Percentiles rank a stretch among this genome's conserved stretches.
phyloP scores from a whole-genome alignment of 2,113 vertebrate genomes.

The Pygoscelis antarcticus region DNA sequence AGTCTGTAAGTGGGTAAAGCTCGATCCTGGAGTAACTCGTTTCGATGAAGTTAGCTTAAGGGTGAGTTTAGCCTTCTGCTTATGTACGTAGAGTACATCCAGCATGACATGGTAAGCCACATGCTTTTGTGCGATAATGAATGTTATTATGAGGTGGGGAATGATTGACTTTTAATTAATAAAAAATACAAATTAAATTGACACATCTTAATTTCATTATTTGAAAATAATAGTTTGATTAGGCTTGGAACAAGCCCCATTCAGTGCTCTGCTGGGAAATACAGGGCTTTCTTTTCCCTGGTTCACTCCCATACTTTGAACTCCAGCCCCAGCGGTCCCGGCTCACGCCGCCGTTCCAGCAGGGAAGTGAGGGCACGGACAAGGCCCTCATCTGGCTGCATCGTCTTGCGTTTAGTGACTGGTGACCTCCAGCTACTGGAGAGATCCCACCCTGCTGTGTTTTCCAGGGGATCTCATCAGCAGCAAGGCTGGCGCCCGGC shows the following conservation, averaged over 20 bases:
- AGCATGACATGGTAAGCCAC: background rate
- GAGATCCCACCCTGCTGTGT: background rate
- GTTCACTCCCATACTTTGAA: background rate
- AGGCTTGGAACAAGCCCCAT: background rate
- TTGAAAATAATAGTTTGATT: background rate
- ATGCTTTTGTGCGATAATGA: background rate
- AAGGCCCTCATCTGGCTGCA: background rate
- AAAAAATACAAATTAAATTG: background rate
- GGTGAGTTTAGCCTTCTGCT: background rate
- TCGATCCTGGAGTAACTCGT: background rate
- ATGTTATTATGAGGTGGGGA: background rate
- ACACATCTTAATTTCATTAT: background rate
- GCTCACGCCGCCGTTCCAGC: background rate
- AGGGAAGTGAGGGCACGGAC: rapidly evolving
- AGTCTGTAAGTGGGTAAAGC: background rate
- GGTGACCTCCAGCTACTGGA: background rate
- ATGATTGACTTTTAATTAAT: background rate
- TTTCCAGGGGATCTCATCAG: rapidly evolving
- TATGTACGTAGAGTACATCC: background rate
- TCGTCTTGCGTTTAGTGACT: rapidly evolving
- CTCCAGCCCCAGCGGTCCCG: rapidly evolving
- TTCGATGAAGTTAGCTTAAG: background rate
- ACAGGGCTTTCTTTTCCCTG: background rate
- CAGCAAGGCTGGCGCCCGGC: background rate
- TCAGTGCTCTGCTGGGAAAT: background rate